Base-by-base conservation (phyloP, 2,113 vertebrate species). In the Nothobranchius furzeri region DNA sequence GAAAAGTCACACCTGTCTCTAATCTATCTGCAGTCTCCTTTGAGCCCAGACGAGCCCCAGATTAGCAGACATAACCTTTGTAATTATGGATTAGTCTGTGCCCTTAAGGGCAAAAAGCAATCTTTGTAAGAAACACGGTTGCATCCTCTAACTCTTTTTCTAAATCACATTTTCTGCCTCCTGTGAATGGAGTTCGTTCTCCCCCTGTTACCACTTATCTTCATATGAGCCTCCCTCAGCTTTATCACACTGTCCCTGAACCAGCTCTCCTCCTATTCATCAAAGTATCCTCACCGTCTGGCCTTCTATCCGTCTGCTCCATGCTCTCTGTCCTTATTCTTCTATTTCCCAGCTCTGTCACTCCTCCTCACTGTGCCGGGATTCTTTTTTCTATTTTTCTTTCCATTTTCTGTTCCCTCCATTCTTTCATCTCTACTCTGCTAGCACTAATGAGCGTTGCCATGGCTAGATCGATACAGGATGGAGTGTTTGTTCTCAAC, bases 381-480 rank as follows among this genome's bases (percentile, higher is more conserved):
- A 35, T 58, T 52, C 60, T 20, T 43, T 53, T 47, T 70, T 20
- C 40, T n/a, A 12, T 54, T 55, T 46, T 55, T 47, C 14, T 55
- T 30, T 60, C 64, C 68, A 54, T 76, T 76, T 72, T 79, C 55
- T 66, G 52, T 73, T 77, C 69, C 58, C 73, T 67, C 75, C 84
- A 74, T 83, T 77, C 79, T 83, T 81, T 86, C 84, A 83, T 85
- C 86, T 90, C 75, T 81, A 79, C 67, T 70, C 83, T 78, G 88
- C 88, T 81, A 78, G 81, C 79, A 69, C 88, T 93, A 92, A 93
- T 92, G 90, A 92, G 88, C 84, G 78, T 84, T 91, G 88, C 91
- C 88, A 88, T 75, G 73, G 84, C 70, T 81, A 68, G 80, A 91
- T 93, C 92, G 84, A 93, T 93, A 91, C 87, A 90, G 91, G 91